A percentile compares a stretch with the other conserved stretches of the same genome.
phyloP scores from a whole-genome alignment of 1,140 invertebrate species.

The Temnothorax curvispinosus region DNA sequence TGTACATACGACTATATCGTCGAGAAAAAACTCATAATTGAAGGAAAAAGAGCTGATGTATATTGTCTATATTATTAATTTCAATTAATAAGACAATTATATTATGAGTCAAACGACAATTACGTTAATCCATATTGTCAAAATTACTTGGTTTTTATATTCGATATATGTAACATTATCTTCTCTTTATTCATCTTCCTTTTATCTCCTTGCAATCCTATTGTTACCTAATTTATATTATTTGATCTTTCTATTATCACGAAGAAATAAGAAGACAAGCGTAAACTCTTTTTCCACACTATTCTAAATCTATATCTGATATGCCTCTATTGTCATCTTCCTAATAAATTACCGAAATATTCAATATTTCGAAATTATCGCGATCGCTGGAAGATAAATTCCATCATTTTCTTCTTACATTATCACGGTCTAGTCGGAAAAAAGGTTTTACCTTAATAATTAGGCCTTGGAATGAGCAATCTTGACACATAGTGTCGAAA shows the following conservation, averaged over 20 bases:
- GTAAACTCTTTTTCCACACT: background rate
- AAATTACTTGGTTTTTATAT: conserved; percentile 17
- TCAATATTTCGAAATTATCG: background rate
- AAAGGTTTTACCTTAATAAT: background rate
- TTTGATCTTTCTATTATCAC: background rate
- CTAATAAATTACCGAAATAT: background rate
- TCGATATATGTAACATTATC: background rate
- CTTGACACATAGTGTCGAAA: background rate
- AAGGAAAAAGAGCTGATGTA: background rate
- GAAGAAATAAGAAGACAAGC: background rate
- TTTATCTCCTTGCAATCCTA: background rate
- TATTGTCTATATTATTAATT: background rate
- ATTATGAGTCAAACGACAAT: background rate
- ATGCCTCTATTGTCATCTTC: background rate
- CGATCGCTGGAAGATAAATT: background rate
- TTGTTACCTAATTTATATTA: background rate
- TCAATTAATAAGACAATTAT: background rate
- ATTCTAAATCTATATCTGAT: background rate
- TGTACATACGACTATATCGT: background rate
- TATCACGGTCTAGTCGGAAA: background rate
- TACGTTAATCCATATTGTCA: background rate
- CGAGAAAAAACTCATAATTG: background rate
- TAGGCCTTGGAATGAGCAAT: background rate
- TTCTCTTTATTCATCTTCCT: background rate
- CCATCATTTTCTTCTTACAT: background rate